These are phyloP conservation scores for Drosophila koepferae DNA, from an alignment of 2,888 invertebrate genomes.

Conservation along the genomic window DNA sequence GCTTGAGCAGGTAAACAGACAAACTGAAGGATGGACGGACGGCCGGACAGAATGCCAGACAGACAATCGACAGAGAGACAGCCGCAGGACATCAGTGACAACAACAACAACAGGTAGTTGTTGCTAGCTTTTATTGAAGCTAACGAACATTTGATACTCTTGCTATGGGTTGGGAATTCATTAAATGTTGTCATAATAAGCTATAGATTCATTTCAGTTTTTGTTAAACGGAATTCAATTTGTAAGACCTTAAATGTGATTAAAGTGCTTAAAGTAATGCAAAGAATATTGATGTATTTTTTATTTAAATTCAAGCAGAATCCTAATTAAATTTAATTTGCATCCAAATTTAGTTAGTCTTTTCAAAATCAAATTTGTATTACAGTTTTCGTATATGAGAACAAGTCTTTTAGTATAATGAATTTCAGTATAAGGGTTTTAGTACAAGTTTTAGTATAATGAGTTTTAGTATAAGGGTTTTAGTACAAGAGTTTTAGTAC, in stretches of 20 bases:
- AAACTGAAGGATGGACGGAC: conserved; percentile 9
- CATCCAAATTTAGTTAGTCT: too few relatives aligned
- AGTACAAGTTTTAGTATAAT: too few relatives aligned
- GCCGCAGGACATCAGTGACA: conserved; percentile 32
- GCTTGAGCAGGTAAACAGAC: conserved; percentile 41
- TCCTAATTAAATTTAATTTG: too few relatives aligned
- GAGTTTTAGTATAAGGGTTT: too few relatives aligned
- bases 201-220: neutral
- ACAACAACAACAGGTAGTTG: conserved; percentile 48
- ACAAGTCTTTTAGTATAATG: too few relatives aligned
- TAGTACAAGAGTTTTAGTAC: too few relatives aligned
- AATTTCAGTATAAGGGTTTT: too few relatives aligned
- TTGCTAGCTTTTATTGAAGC: neutral
- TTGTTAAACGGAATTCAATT: neutral
- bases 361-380: too few relatives aligned
- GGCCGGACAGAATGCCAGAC: neutral
- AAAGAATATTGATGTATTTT: too few relatives aligned
- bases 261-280: neutral
- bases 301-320: too few relatives aligned
- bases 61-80: neutral
- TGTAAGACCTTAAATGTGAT: neutral
- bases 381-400: too few relatives aligned
- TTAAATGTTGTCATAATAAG: neutral
- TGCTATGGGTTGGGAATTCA: neutral
- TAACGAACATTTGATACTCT: conserved; percentile 23